These are phyloP conservation scores for Diphyllodes magnificus DNA, from an alignment of 2,113 vertebrate species.

Conservation along the genomic window DNA sequence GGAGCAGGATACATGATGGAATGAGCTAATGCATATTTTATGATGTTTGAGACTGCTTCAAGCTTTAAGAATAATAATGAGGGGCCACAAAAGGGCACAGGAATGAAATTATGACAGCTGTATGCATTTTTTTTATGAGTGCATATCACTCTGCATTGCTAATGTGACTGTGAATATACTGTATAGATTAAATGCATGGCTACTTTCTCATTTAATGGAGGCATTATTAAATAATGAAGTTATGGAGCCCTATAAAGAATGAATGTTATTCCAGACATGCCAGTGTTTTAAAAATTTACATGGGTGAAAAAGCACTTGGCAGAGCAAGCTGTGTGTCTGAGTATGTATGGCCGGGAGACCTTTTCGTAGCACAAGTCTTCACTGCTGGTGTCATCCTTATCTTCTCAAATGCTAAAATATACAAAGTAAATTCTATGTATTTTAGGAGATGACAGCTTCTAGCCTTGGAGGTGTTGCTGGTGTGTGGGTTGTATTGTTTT, in stretches of 20 bases:
- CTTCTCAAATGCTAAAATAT: background rate
- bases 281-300: conserved; percentile 33
- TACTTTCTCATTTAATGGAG: conserved; percentile 40
- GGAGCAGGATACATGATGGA: conserved; percentile 12
- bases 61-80: conserved; percentile 64
- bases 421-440: background rate
- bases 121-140: conserved; percentile 8
- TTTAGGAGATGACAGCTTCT: background rate
- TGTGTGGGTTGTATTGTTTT: background rate
- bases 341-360: background rate
- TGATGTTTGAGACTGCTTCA: conserved; percentile 46
- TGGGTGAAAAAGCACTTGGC: conserved; percentile 2
- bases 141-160: conserved; percentile 27
- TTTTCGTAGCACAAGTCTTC: background rate
- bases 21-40: conserved; percentile 52
- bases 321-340: background rate
- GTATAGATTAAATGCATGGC: background rate
- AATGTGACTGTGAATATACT: conserved; percentile 25
- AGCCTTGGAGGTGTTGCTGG: background rate
- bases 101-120: conserved; percentile 35
- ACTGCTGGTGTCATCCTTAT: background rate
- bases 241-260: conserved; percentile 28
- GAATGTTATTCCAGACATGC: conserved; percentile 40
- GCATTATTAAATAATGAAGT: conserved; percentile 59
- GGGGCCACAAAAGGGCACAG: conserved; percentile 23